Evolutionary conservation across 2,888 invertebrate genomes (phyloP), one percentile per base, ranked within the genome.

Genomic region (Calameuta idolon): DNA sequence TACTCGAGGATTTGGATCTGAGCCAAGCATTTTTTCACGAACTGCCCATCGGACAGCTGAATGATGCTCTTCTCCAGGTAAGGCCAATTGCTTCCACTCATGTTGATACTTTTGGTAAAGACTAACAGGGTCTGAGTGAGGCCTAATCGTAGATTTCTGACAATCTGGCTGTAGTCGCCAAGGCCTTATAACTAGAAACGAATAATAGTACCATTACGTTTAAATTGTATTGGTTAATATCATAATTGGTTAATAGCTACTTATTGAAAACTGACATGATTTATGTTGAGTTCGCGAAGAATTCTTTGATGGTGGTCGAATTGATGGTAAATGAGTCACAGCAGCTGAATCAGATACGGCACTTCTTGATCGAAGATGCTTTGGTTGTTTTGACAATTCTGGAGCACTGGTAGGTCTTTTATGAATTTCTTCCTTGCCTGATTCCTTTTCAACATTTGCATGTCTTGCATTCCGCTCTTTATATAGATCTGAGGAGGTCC

Each of bases 21-120:
- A 92, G 33, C 94, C 94, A 75, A 95, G 92, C 93, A 96, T 94
- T 91, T 94, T 95, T 87, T 95, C 94, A 75, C 96, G 92, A 23
- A 96, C 93, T 83, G 93, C 93, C 95, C 95, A 96, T 81, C 96
- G 93, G 34, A 96, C 88, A 55, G 94, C 94, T 0, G 93, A 90
- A 92, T 95, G 95, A 78, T 93, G 92, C 84, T 94, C 94, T 89
- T 96, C 95, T 12, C 96, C 96, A 0, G 96, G 96, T 37, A 96
- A 93, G 86, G 95, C 95, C 81, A 95, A 94, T 86, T 94, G 94
- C 34, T 94, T 94, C 97, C 97, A 97, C 85, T 95, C 92, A 55
- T 93, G 92, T 84, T 95, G 94, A 87, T 97, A 97, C 85, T 95
- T 94, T 83, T 96, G 96, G 87, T 96, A 97, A 31, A 96, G 91